Evolutionary conservation across 1,140 invertebrate genomes (phyloP), one percentile per base, ranked within the genome.

Genomic region (Bombus superbus): DNA sequence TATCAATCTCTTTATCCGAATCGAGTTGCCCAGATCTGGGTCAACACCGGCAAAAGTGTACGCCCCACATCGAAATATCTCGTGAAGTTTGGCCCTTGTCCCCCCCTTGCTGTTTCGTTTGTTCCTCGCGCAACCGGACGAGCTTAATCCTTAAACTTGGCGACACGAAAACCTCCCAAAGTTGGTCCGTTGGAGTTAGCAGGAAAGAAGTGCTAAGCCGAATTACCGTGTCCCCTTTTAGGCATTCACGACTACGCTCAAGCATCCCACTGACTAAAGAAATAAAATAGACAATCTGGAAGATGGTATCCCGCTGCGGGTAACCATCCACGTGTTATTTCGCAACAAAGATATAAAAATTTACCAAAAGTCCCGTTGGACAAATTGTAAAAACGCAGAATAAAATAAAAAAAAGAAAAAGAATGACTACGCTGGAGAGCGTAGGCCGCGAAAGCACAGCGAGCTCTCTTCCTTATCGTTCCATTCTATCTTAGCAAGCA

Each of bases 1-100:
- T n/a, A 80, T 80, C 83, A 72, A 80, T 85, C 83, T 80, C 68
- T 62, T 53, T 40, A 78, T 32, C 15, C n/a, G 35, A 35, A 57
- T 3, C 47, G 66, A 47, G 32, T 40, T 5, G 0, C 1, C n/a
- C n/a, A 68, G 18, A 80, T 85, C 76, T 85, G 83, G 83, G 83
- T 85, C 83, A 80, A 38, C 66, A 18, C 38, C 25, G 83, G 42
- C 40, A 62, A 79, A 84, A 62, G 64, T 79, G 38, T 64, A 62
- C 40, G n/a, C 73, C n/a, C 64, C 11, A n/a, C 25, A 15, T 28
- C 28, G 38, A 53, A 47, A 62, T 59, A 73, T 42, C 40, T 83
- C 81, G n/a, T 57, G 13, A 0, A 73, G 11, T 28, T 72, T 8
- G 6, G 25, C 42, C 11, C 4, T 28, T 15, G 32, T 32, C 32